Percentiles rank a stretch among this genome's conserved stretches.
Evolutionary conservation across 2,797 vertebrate genomes (phyloP).

Genomic region (Microtus agrestis): DNA sequence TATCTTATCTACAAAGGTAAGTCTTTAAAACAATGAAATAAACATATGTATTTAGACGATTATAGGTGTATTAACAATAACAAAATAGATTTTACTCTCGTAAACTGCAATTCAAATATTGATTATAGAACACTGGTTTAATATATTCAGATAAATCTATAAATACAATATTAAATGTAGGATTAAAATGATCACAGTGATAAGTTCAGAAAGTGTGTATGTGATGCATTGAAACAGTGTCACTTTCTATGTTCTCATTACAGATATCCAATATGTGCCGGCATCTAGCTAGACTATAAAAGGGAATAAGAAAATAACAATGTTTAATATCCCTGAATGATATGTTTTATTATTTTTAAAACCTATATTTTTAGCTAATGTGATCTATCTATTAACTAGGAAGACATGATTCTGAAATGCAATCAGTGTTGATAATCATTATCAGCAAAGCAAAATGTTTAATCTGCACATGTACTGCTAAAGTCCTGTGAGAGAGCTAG

Average conservation of each 20-base stretch:
- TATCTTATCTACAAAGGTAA: constrained; percentile 5
- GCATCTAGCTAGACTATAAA: constrained; percentile 31
- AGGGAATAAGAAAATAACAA: constrained; percentile 13
- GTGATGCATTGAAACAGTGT: neutral
- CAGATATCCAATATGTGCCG: neutral
- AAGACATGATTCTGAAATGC: constrained; percentile 26
- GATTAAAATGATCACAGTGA: constrained; percentile 38
- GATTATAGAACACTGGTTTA: neutral
- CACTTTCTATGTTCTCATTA: constrained; percentile 1
- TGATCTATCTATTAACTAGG: constrained; percentile 57
- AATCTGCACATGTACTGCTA: neutral
- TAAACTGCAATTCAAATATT: neutral
- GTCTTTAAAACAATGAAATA: constrained; percentile 12
- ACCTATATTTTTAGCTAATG: constrained; percentile 26
- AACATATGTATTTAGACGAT: neutral
- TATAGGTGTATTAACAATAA: neutral
- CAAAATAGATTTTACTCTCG: neutral
- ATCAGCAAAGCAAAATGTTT: constrained; percentile 32
- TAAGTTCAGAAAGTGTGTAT: constrained; percentile 31
- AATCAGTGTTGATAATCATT: constrained; percentile 36
- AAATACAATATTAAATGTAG: neutral
- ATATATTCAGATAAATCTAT: neutral
- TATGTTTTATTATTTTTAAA: neutral
- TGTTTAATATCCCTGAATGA: constrained; percentile 45
- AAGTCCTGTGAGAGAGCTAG: constrained; percentile 4